These are phyloP conservation scores for Pelodiscus sinensis DNA, from an alignment of 2,113 vertebrate genomes.

Conservation along the genomic window DNA sequence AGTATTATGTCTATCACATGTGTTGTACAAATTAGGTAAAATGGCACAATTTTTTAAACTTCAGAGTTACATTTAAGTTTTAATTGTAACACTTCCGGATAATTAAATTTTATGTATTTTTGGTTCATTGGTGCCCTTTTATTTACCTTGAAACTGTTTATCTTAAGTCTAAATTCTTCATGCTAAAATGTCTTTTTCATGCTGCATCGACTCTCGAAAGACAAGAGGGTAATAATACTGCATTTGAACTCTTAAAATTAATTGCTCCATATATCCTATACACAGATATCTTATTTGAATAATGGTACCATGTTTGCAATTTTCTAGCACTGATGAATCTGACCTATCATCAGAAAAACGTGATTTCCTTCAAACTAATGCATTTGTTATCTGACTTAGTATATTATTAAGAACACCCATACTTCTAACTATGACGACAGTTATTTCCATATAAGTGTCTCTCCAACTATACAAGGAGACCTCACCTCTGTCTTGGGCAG, in stretches of 20 bases:
- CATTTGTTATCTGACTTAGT: no score
- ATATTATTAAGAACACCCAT: no score
- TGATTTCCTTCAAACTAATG: no score
- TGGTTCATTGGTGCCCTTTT: background rate
- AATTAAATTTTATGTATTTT: constrained; percentile 53
- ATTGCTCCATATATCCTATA: constrained; percentile 36
- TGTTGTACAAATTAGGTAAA: constrained; percentile 47
- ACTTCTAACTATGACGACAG: no score
- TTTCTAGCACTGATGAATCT: no score
- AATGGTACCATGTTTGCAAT: background rate
- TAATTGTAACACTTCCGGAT: constrained; percentile 44
- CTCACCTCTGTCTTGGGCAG: no score
- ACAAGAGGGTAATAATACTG: constrained; percentile 14
- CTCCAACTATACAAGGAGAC: no score
- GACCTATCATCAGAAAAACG: no score
- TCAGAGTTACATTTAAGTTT: constrained; percentile 26
- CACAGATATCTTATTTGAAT: constrained; percentile 55
- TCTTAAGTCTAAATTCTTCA: constrained; percentile 25
- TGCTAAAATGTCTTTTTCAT: background rate
- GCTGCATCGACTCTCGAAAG: constrained; percentile 24
- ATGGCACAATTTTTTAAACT: constrained; percentile 24
- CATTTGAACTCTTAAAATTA: background rate
- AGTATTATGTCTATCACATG: constrained; percentile 12
- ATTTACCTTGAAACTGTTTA: constrained; percentile 26
- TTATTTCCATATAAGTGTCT: no score